Conservation (phyloP, 2,113 vertebrate species). For the Rhipidura dahli region DNA sequence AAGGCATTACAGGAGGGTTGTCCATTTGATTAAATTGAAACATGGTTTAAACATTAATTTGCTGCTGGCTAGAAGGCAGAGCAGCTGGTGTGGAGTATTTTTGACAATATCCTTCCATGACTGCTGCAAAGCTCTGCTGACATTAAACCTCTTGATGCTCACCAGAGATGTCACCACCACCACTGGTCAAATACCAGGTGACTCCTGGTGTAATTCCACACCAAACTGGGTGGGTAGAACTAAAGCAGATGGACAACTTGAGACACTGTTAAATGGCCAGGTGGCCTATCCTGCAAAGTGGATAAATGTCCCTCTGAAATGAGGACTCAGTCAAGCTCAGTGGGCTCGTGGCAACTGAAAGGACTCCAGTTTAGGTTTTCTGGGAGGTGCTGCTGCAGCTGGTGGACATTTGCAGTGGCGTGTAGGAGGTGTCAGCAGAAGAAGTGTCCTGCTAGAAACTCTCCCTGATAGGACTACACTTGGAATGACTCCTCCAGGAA, state of each 20-base stretch:
- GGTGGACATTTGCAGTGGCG: neutral
- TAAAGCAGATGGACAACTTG: neutral
- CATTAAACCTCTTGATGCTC: neutral
- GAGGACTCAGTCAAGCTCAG: neutral
- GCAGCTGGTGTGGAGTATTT: neutral
- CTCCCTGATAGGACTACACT: neutral
- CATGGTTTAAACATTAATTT: conserved; percentile 18
- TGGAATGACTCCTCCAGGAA: neutral
- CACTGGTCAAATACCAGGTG: neutral
- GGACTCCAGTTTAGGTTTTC: neutral
- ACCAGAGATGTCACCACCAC: neutral
- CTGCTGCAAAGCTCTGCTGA: neutral
- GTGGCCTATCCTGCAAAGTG: neutral
- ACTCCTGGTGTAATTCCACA: neutral
- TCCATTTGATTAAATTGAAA: conserved; percentile 14
- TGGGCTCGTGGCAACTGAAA: neutral
- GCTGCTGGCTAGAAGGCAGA: neutral
- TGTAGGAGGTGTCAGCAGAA: neutral
- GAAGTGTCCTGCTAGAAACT: neutral
- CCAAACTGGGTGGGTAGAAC: neutral
- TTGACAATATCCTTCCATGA: neutral
- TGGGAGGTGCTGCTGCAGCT: neutral
- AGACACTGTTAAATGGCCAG: neutral
- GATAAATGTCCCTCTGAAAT: neutral
- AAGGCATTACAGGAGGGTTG: neutral